These are phyloP conservation scores for Tragelaphus strepsiceros DNA, from an alignment of 2,113 vertebrate species.

Conservation along the genomic window DNA sequence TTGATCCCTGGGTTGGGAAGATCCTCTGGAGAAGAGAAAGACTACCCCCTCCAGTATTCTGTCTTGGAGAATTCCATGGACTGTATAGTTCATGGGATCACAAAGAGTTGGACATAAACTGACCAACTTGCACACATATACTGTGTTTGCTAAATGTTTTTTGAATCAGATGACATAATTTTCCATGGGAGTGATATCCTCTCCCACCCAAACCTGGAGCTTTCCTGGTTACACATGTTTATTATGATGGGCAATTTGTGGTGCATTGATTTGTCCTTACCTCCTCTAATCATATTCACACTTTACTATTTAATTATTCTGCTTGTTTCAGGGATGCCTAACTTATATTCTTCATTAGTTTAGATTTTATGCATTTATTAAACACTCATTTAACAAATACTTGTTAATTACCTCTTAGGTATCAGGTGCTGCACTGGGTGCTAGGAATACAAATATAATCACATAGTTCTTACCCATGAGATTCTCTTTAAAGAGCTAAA, in stretches of 20 bases:
- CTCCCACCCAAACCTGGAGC: not conserved
- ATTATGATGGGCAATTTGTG: not conserved
- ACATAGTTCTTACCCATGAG: not conserved
- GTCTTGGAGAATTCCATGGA: not conserved
- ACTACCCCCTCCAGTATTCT: not conserved
- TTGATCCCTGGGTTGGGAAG: not conserved
- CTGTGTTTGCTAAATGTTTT: slow-evolving; percentile 2
- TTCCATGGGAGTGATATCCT: not conserved
- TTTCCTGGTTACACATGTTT: not conserved
- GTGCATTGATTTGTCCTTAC: not conserved
- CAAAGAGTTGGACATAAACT: not conserved
- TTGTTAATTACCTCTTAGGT: not conserved
- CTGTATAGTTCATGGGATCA: not conserved
- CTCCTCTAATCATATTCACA: not conserved
- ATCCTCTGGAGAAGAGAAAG: not conserved
- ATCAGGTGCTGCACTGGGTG: not conserved
- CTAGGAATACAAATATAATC: not conserved
- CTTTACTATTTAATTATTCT: not conserved
- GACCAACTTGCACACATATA: not conserved
- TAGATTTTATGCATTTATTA: slow-evolving; percentile 14
- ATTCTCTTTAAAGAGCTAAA: not conserved
- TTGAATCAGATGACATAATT: not conserved
- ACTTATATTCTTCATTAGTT: not conserved
- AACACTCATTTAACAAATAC: not conserved
- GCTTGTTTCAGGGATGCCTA: not conserved